These are phyloP conservation scores for Callyntrura guangdongensis DNA, from an alignment of 2,888 invertebrate species.

Conservation along the genomic window DNA sequence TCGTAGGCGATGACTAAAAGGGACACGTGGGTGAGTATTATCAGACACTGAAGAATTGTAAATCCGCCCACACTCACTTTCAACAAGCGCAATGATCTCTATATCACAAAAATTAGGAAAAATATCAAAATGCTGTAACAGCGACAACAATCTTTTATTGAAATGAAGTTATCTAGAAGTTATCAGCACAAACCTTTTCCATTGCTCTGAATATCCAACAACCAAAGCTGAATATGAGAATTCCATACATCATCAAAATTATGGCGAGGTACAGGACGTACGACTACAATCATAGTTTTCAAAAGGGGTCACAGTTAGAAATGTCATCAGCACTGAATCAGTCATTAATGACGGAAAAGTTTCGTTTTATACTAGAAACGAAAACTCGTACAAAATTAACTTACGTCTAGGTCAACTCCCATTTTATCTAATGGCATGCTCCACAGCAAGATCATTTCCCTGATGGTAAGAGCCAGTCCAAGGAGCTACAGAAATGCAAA, in stretches of 20 bases:
- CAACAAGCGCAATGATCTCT: constrained; percentile 76
- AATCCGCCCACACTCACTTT: constrained; percentile 80
- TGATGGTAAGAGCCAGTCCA: constrained; percentile 70
- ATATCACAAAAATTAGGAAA: background rate
- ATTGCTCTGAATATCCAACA: constrained; percentile 78
- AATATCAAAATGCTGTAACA: constrained; percentile 17
- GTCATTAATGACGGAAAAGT: no score
- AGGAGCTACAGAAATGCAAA: constrained; percentile 60
- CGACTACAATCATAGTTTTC: constrained; percentile 50
- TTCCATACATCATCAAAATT: constrained; percentile 78
- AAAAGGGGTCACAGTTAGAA: background rate
- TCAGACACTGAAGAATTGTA: constrained; percentile 78
- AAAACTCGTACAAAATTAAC: no score
- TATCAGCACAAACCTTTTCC: constrained; percentile 76
- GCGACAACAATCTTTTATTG: background rate
- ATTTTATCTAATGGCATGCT: constrained; percentile 62
- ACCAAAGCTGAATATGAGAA: constrained; percentile 78
- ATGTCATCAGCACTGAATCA: no score
- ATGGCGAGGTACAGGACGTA: constrained; percentile 67
- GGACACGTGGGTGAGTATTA: constrained; percentile 76
- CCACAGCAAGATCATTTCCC: constrained; percentile 69
- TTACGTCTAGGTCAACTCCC: constrained; percentile 69
- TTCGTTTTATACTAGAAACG: no score
- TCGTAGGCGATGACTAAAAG: constrained; percentile 78
- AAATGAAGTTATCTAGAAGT: no score